Evolutionary conservation across 2,888 invertebrate species (phyloP), one percentile per base, ranked within the genome.

Genomic region (Zonitis immaculata): DNA sequence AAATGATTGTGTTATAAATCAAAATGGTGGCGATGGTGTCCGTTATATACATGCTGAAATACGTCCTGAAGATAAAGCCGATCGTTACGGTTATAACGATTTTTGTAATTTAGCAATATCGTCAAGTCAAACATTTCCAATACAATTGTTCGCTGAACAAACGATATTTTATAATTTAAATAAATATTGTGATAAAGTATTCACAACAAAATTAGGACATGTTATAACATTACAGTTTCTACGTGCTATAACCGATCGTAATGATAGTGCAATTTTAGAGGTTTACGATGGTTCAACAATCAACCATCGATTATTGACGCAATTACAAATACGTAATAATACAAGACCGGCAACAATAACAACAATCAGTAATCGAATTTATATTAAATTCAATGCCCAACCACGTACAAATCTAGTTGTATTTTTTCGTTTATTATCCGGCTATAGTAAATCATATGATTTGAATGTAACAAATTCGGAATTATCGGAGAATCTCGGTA

Each of bases 21-120:
- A 89, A 63, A 97, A 96, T 74, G 91, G 89, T 5, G 95, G 88
- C 1, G 95, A 96, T 74, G 96, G 96, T 22, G 78, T 97, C 48
- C 87, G 90, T 73, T 95, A 90, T 73, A 84, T 91, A 12, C 87
- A 88, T 49, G 88, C 90, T 65, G 91, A 93, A 75, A 82, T 87
- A 69, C 80, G 86, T 58, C 85, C 88, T 4, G 87, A 89, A 60
- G 87, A 88, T 67, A 82, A 84, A 63, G 80, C 85, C 44, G 89
- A 91, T 74, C 80, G 88, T 52, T 83, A 84, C 47, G 87, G 88
- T 64, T 84, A 90, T 62, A 87, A 85, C 62, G 93, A 94, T 72
- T 85, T 95, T 61, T 95, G 95, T 73, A 88, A 89, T 1, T 79
- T 91, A 48, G 90, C 93, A 0, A 61, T 65, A 1, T 88, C 88